Conservation (phyloP, 2,797 vertebrate species). For the Aldrovandia affinis region DNA sequence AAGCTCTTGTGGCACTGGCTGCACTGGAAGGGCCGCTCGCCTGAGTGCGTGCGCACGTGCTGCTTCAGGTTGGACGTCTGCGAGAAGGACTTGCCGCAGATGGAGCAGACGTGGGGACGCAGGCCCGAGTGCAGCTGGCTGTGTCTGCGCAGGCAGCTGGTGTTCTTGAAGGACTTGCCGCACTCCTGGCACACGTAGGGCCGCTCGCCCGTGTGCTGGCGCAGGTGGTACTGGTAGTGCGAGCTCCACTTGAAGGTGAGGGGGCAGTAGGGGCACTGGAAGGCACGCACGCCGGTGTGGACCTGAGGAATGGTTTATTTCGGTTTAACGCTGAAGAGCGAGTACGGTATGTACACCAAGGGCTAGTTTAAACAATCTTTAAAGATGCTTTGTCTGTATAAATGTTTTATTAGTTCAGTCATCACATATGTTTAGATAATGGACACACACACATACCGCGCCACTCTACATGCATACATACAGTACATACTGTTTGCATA, state of each 20-base stretch:
- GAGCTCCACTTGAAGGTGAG: slow-evolving; percentile 93
- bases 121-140: slow-evolving; percentile 85
- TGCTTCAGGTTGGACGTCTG: slow-evolving; percentile 92
- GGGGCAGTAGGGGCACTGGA: slow-evolving; percentile 89
- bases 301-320: slow-evolving; percentile 67
- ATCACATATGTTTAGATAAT: not conserved
- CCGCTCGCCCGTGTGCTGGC: slow-evolving; percentile 85
- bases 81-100: slow-evolving; percentile 89
- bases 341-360: not conserved
- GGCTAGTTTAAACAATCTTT: not conserved
- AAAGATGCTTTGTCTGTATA: not conserved
- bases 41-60: slow-evolving; percentile 90
- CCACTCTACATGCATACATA: not conserved
- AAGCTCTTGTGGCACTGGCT: slow-evolving; percentile 86
- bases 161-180: slow-evolving; percentile 86
- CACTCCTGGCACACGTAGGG: slow-evolving; percentile 89
- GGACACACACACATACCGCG: not conserved
- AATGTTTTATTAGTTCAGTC: not conserved
- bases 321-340: not conserved
- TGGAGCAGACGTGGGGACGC: slow-evolving; percentile 82
- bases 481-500: not conserved
- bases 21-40: slow-evolving; percentile 86
- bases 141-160: slow-evolving; percentile 84
- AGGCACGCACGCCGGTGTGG: slow-evolving; percentile 85
- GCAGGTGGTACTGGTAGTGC: slow-evolving; percentile 84